Evolutionary conservation across 2,797 vertebrate genomes (phyloP).

Genomic region (Miichthys miiuy): DNA sequence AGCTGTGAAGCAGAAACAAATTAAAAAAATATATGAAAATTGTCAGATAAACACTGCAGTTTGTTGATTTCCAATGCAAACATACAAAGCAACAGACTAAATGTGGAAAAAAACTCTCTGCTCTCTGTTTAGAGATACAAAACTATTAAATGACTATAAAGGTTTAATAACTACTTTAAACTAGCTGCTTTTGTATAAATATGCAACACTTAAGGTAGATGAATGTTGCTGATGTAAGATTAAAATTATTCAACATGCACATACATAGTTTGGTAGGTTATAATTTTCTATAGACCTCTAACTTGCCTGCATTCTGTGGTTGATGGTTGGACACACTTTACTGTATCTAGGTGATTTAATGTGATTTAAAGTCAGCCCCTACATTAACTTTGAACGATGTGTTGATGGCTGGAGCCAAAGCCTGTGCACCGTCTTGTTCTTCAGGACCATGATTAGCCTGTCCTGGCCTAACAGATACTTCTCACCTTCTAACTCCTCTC

Average conservation of each 20-base stretch:
- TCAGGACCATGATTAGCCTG: slow-evolving; percentile 48
- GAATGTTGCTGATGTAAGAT: not conserved
- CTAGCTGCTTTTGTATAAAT: slow-evolving; percentile 2
- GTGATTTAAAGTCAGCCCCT: not conserved
- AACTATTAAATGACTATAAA: not conserved
- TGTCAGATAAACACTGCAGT: not conserved
- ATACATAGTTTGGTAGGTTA: not conserved
- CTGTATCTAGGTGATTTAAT: not conserved
- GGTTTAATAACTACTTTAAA: not conserved
- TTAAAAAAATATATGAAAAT: not conserved
- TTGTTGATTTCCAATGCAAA: not conserved
- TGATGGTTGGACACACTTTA: not conserved
- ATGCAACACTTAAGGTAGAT: not conserved
- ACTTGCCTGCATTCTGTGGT: not conserved
- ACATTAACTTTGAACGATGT: slow-evolving; percentile 21
- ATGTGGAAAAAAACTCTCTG: slow-evolving; percentile 2
- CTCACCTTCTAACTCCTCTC: slow-evolving; percentile 72
- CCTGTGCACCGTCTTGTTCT: slow-evolving; percentile 55
- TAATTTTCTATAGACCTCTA: not conserved
- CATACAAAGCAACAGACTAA: not conserved
- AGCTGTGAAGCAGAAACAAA: slow-evolving; percentile 1
- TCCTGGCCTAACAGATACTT: slow-evolving; percentile 59
- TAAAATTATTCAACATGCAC: not conserved
- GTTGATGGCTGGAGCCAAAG: slow-evolving; percentile 59
- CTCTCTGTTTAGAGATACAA: not conserved